Percentiles rank a stretch among this genome's conserved stretches.
Conservation (phyloP, 1,140 invertebrate species). For the Micrasema minimum region DNA sequence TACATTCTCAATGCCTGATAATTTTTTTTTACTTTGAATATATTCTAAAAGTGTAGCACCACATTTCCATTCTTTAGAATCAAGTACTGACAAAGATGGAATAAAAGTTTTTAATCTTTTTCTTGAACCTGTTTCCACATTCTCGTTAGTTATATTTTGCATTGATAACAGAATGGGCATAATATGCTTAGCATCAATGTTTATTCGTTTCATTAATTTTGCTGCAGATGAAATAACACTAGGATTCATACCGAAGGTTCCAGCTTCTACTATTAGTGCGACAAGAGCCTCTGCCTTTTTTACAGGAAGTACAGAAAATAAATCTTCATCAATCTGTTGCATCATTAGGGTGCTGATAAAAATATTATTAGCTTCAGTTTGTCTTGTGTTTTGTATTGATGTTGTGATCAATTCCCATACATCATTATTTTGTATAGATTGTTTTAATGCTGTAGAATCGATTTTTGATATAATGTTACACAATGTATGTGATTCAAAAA, state of each 20-base stretch:
- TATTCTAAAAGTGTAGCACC: slow-evolving; percentile 85
- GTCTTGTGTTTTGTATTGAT: slow-evolving; percentile 61
- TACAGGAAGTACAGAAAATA: slow-evolving; percentile 64
- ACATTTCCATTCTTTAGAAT: slow-evolving; percentile 78
- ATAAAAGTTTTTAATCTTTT: slow-evolving; percentile 62
- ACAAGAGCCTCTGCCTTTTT: slow-evolving; percentile 64
- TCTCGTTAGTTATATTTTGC: slow-evolving; percentile 50
- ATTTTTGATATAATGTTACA: slow-evolving; percentile 61
- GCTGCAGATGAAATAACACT: slow-evolving; percentile 70
- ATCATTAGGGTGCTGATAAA: slow-evolving; percentile 60
- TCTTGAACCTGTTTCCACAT: slow-evolving; percentile 54
- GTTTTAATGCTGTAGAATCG: slow-evolving; percentile 57
- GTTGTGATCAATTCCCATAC: slow-evolving; percentile 63
- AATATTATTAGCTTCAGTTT: slow-evolving; percentile 55
- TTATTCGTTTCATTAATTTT: slow-evolving; percentile 76
- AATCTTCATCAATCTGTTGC: slow-evolving; percentile 70
- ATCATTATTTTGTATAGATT: slow-evolving; percentile 56
- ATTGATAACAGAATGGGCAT: slow-evolving; percentile 68
- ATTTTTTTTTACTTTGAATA: slow-evolving; percentile 84
- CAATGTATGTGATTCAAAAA: slow-evolving; percentile 63
- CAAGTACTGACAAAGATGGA: slow-evolving; percentile 69
- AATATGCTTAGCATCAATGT: slow-evolving; percentile 68
- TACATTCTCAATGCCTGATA: slow-evolving; percentile 73
- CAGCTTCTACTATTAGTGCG: slow-evolving; percentile 62
- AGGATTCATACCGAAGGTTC: slow-evolving; percentile 67